Evolutionary conservation across 2,888 invertebrate species (phyloP), one percentile per base, ranked within the genome.

Genomic region (Plagodis dolabraria): DNA sequence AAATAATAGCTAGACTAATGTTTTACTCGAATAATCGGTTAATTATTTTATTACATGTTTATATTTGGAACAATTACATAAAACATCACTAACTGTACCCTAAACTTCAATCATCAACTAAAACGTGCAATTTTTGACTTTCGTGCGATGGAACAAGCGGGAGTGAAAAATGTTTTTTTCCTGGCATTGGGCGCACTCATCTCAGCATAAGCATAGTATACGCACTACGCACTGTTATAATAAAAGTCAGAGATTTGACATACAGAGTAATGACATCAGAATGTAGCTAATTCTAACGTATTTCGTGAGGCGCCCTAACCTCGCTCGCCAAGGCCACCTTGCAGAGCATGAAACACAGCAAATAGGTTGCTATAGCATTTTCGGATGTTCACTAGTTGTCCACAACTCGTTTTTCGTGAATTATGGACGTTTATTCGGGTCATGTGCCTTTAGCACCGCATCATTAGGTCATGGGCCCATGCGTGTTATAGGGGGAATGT

Each of bases 281-380:
- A 45, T 52, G 60, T 51, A 47, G 51, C 60, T 60, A 60, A 60
- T 55, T 60, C 60, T 47, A 59, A 53, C 50, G 42, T 54, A 60
- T 55, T 52, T 56, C 43, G 65, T 57, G 65, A 63, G 67, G 67
- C 65, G 58, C 59, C 55, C 47, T 46, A 50, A 49, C 60, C 60
- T 60, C 51, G 55, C 7, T 47, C 45, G 12, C 40, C 56, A 65
- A 65, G 67, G 67, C 54, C 62, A 12, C 33, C 22, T 45, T 12
- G 53, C 67, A 12, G 43, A 5, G 10, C 12, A 12, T 12, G 5
- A 11, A 11, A 12, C 42, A 42, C 10, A 5, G n/a, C 7, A 42
- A 5, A 8, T 42, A 38, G 7, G 38, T 8, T 8, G 38, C 38
- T 42, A n/a, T 10, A 42, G 7, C 7, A 7, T 36, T 36, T 36